Evolutionary conservation across 1,140 invertebrate genomes (phyloP).

Genomic region (Bombus pascuorum): DNA sequence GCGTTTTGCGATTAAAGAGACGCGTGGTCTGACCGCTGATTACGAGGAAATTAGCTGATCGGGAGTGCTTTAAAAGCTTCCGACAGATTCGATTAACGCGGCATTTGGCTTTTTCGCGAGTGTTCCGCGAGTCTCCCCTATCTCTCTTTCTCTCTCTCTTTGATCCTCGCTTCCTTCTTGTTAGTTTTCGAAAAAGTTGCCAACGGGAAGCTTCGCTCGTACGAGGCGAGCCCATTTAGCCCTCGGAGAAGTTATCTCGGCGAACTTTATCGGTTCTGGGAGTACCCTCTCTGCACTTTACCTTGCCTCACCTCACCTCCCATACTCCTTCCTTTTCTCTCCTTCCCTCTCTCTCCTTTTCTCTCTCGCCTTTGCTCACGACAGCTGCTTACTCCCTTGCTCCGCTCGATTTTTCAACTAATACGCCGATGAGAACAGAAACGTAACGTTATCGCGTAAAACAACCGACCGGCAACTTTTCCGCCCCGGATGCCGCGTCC

Average conservation of each 20-base stretch:
- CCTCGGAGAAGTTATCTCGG: conserved; percentile 58
- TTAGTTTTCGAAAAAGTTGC: conserved; percentile 57
- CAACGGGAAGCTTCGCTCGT: conserved; percentile 41
- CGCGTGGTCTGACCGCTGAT: not conserved
- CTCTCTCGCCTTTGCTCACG: conserved; percentile 15
- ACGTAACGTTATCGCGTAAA: conserved; percentile 46
- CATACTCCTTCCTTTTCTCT: not conserved
- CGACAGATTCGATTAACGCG: conserved; percentile 65
- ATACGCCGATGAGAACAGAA: conserved; percentile 38
- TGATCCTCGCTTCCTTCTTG: not conserved
- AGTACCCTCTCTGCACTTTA: conserved; percentile 53
- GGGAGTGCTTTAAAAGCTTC: conserved; percentile 64
- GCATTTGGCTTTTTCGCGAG: conserved; percentile 46
- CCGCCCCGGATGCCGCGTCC: not conserved
- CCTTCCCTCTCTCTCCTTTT: not conserved
- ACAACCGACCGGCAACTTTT: conserved; percentile 26
- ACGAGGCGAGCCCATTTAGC: conserved; percentile 63
- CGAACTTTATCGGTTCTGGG: conserved; percentile 58
- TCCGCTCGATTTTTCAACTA: conserved; percentile 48
- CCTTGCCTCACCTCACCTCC: conserved; percentile 15
- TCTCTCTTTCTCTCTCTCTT: not conserved
- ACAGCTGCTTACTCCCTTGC: conserved; percentile 4
- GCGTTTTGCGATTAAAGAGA: not conserved
- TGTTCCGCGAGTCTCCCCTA: not conserved
- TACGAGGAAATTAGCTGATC: conserved; percentile 47